phyloP scores from a whole-genome alignment of 2,888 invertebrate species.

The Heliothis peltigera region DNA sequence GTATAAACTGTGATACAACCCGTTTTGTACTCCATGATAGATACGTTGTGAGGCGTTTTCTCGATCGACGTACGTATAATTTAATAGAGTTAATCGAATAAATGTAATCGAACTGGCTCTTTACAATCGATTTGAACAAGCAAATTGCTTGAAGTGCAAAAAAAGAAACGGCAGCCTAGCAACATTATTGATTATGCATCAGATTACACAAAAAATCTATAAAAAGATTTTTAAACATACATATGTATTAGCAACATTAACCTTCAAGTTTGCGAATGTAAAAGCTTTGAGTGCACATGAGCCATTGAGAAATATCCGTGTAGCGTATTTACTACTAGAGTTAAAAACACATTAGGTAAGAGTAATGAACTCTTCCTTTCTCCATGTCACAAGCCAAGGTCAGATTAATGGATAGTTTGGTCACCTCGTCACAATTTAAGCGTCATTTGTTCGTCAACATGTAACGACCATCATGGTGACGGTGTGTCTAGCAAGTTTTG shows the following conservation, averaged over 20 bases:
- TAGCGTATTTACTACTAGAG: constrained; percentile 5
- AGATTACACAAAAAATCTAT: background rate
- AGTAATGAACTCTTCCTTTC: constrained; percentile 50
- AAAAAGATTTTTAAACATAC: constrained; percentile 9
- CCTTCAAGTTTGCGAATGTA: constrained; percentile 34
- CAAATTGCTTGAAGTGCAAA: background rate
- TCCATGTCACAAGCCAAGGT: constrained; percentile 45
- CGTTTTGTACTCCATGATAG: constrained; percentile 31
- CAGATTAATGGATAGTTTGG: constrained; percentile 25
- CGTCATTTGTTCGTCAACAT: constrained; percentile 37
- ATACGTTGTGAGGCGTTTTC: constrained; percentile 22
- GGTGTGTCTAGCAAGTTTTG: constrained; percentile 43
- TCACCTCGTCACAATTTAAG: constrained; percentile 25
- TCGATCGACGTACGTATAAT: background rate
- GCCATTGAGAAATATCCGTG: constrained; percentile 28
- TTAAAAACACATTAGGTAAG: constrained; percentile 39
- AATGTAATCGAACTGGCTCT: background rate
- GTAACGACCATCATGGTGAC: constrained; percentile 47
- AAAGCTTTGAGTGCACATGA: constrained; percentile 16
- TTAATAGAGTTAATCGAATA: background rate
- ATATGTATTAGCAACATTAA: constrained; percentile 42
- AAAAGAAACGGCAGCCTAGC: background rate
- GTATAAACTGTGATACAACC: constrained; percentile 38
- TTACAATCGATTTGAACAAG: background rate
- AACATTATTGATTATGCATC: background rate